Evolutionary conservation across 2,113 vertebrate genomes (phyloP).

Genomic region (Verasper variegatus): DNA sequence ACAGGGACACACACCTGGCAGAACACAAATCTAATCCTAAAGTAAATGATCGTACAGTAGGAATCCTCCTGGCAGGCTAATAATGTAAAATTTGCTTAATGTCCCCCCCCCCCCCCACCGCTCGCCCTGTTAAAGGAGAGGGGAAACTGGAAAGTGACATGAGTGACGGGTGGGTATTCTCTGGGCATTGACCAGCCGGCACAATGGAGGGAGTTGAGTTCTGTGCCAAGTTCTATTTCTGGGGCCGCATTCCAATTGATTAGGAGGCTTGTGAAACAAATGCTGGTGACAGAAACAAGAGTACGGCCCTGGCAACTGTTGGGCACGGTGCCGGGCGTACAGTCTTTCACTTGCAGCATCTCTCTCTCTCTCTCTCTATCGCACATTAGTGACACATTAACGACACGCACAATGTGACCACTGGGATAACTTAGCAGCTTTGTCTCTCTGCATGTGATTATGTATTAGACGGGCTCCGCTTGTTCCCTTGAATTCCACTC

Average conservation of each 20-base stretch:
- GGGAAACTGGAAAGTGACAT: slow-evolving; percentile 71
- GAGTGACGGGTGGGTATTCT: slow-evolving; percentile 74
- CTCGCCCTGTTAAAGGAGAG: slow-evolving; percentile 41
- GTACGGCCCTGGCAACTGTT: slow-evolving; percentile 70
- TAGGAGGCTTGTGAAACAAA: slow-evolving; percentile 84
- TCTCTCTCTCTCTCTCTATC: slow-evolving; percentile 34
- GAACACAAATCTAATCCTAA: slow-evolving; percentile 51
- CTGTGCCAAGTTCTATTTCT: slow-evolving; percentile 81
- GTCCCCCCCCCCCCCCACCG: slow-evolving; percentile 47
- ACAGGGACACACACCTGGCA: slow-evolving; percentile 79
- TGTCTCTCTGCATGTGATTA: slow-evolving; percentile 57
- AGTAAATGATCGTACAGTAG: slow-evolving; percentile 62
- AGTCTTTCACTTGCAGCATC: slow-evolving; percentile 52
- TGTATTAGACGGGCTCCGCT: slow-evolving; percentile 20
- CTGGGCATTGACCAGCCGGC: slow-evolving; percentile 71
- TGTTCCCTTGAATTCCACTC: slow-evolving; percentile 13
- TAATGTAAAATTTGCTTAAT: slow-evolving; percentile 79
- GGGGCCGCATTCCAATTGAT: slow-evolving; percentile 82
- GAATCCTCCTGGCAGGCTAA: slow-evolving; percentile 64
- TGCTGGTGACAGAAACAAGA: slow-evolving; percentile 77
- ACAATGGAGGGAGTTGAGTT: slow-evolving; percentile 72
- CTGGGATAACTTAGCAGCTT: slow-evolving; percentile 67
- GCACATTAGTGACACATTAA: slow-evolving; percentile 72
- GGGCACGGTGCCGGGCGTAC: slow-evolving; percentile 74
- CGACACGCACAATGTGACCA: slow-evolving; percentile 65